phyloP scores from a whole-genome alignment of 2,113 vertebrate genomes.

The Ceyx melanurus region DNA sequence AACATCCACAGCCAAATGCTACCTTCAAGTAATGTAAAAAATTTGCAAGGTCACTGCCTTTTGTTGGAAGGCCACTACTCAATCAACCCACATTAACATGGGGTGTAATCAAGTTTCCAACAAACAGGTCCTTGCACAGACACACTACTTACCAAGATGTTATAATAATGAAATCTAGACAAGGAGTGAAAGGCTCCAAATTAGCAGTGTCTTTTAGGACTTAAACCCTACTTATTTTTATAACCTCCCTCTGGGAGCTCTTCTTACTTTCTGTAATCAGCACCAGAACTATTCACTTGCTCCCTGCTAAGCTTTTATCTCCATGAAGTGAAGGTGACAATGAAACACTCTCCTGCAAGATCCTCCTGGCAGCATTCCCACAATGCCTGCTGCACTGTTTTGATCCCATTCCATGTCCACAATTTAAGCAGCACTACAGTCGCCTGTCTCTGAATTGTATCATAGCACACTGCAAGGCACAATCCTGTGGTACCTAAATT shows the following conservation, averaged over 20 bases:
- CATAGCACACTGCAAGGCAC: neutral
- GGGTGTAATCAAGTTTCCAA: constrained; percentile 46
- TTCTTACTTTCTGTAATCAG: constrained; percentile 62
- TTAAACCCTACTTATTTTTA: constrained; percentile 68
- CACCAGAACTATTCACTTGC: constrained; percentile 51
- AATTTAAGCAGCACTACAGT: constrained; percentile 48
- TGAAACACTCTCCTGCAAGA: constrained; percentile 56
- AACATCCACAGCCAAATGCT: neutral
- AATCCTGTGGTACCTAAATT: constrained; percentile 41
- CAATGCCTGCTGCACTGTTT: constrained; percentile 49
- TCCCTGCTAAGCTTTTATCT: constrained; percentile 70
- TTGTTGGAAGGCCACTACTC: neutral
- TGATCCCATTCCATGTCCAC: constrained; percentile 65
- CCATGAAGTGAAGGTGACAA: constrained; percentile 74
- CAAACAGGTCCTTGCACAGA: constrained; percentile 33
- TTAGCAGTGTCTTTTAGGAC: constrained; percentile 62
- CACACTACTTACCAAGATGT: constrained; percentile 18
- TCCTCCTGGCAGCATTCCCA: constrained; percentile 63
- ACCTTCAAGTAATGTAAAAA: neutral
- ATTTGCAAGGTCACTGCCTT: neutral
- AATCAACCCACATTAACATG: constrained; percentile 25
- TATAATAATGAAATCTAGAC: constrained; percentile 69
- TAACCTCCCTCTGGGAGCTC: constrained; percentile 37
- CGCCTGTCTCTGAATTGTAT: constrained; percentile 44
- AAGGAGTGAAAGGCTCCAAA: constrained; percentile 61